Evolutionary conservation across 2,797 vertebrate genomes (phyloP).

Genomic region (Mormyrops boulengeri): DNA sequence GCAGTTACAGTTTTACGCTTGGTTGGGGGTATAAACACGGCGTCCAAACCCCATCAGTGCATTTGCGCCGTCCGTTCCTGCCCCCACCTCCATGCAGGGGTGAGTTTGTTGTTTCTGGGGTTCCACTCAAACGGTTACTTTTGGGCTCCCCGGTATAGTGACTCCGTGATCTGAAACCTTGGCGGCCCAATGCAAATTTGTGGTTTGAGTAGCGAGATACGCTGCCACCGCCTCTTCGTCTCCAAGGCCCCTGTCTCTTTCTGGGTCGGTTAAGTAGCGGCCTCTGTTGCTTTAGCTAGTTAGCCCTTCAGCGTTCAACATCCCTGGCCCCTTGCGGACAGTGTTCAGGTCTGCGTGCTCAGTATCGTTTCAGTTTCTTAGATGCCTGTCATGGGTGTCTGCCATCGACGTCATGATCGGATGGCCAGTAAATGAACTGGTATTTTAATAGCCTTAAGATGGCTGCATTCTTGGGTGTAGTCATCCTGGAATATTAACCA

Average conservation of each 20-base stretch:
- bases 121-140: background rate
- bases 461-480: background rate
- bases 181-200: background rate
- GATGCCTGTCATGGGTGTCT: background rate
- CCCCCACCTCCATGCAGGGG: background rate
- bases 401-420: background rate
- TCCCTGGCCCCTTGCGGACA: background rate
- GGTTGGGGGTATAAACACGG: background rate
- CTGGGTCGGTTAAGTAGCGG: background rate
- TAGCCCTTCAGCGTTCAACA: background rate
- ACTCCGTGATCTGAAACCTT: background rate
- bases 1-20: background rate
- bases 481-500: background rate
- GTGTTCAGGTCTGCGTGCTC: background rate
- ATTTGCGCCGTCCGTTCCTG: background rate
- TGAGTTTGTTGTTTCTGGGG: background rate
- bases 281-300: background rate
- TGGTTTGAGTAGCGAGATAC: background rate
- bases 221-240: background rate
- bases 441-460: background rate
- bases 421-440: background rate
- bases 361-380: background rate
- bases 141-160: background rate
- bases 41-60: background rate
- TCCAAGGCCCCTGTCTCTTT: background rate